Conservation (phyloP, 2,888 invertebrate genomes). For the Pachydiplax longipennis region DNA sequence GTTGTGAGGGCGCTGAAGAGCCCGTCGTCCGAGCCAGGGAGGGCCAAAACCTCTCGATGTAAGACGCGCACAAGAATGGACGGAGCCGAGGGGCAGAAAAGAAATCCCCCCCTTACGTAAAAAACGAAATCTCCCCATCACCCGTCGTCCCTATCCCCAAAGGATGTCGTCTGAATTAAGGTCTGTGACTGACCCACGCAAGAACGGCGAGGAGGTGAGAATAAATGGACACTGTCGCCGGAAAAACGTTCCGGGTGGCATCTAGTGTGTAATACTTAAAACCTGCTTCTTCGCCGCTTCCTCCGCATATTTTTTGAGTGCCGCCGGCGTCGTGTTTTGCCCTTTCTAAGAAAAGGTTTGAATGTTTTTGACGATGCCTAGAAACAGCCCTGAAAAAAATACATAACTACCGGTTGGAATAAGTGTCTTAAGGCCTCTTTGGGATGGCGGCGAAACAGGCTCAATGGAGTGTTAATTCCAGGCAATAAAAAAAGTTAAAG, state of each 20-base stretch:
- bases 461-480: neutral
- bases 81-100: neutral
- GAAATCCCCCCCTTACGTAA: neutral
- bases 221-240: neutral
- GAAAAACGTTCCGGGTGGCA: neutral
- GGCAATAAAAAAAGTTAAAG: neutral
- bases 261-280: neutral
- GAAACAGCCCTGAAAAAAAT: neutral
- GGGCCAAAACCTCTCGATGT: neutral
- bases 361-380: neutral
- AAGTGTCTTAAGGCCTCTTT: neutral
- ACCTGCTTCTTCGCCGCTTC: neutral
- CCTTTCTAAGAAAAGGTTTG: neutral
- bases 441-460: neutral
- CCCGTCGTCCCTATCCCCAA: neutral
- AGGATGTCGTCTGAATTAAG: neutral
- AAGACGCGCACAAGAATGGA: neutral
- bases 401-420: neutral
- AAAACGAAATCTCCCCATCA: neutral
- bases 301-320: neutral
- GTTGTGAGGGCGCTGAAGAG: neutral
- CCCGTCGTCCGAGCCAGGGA: neutral
- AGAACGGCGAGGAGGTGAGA: neutral
- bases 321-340: neutral
- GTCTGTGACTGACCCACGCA: neutral